Evolutionary conservation across 2,888 invertebrate species (phyloP).

Genomic region (Magallana nippona): DNA sequence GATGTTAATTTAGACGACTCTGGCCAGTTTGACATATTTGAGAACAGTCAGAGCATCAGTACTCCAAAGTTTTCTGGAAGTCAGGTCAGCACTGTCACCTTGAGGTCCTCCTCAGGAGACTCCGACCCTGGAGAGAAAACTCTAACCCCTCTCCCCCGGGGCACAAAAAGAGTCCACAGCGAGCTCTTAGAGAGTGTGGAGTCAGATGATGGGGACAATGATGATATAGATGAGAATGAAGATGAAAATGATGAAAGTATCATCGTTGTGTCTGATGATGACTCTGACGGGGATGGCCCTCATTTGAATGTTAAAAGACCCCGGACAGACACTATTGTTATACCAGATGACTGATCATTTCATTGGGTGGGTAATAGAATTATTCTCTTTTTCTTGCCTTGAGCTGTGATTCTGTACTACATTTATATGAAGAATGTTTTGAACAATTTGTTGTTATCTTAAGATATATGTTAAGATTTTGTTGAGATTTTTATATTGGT

Average conservation of each 20-base stretch:
- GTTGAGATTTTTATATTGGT: no score
- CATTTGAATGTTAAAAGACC: constrained; percentile 46
- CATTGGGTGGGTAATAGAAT: background rate
- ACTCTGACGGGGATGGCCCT: constrained; percentile 44
- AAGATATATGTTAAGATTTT: no score
- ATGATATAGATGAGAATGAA: constrained; percentile 52
- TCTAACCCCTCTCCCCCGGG: constrained; percentile 41
- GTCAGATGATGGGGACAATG: constrained; percentile 44
- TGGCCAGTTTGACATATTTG: constrained; percentile 40
- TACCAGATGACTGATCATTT: constrained; percentile 53
- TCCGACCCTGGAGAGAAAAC: constrained; percentile 48
- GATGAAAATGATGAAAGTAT: constrained; percentile 45
- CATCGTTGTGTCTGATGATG: constrained; percentile 42
- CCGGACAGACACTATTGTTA: constrained; percentile 55
- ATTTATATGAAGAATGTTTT: no score
- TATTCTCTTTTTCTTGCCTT: background rate
- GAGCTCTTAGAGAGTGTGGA: constrained; percentile 42
- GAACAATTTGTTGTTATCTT: no score
- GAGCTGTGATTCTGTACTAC: background rate
- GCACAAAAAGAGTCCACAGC: constrained; percentile 62
- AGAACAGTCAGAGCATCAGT: constrained; percentile 21
- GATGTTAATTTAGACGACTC: constrained; percentile 43
- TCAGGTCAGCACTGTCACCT: constrained; percentile 41
- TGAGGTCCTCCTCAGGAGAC: constrained; percentile 56
- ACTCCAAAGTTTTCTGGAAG: constrained; percentile 37